Evolutionary conservation across 2,888 invertebrate genomes (phyloP).

Genomic region (Bursaphelenchus okinawaensis): DNA sequence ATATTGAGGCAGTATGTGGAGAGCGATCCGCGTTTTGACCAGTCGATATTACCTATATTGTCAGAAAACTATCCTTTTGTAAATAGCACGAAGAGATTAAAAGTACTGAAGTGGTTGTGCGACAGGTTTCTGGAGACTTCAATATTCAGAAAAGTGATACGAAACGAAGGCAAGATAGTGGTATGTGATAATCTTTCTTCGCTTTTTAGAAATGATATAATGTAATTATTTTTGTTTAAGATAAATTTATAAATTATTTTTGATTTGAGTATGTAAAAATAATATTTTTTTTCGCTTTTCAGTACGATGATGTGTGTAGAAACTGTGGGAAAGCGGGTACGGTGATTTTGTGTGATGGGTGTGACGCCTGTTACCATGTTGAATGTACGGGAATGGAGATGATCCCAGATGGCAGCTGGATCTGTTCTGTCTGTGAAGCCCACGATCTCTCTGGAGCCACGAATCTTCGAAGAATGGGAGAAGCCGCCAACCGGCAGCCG

Average conservation of each 20-base stretch:
- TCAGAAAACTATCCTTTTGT: conserved; percentile 71
- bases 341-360: conserved; percentile 91
- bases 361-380: conserved; percentile 93
- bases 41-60: conserved; percentile 11
- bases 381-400: conserved; percentile 87
- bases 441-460: conserved; percentile 68
- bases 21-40: conserved; percentile 33
- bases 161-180: conserved; percentile 65
- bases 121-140: conserved; percentile 89
- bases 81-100: conserved; percentile 72
- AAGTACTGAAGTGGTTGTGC: conserved; percentile 70
- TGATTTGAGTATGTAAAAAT: not conserved
- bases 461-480: conserved; percentile 14
- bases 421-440: conserved; percentile 76
- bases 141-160: conserved; percentile 83
- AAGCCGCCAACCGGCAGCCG: conserved; percentile 73
- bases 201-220: too few relatives aligned
- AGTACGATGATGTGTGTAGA: conserved; percentile 61
- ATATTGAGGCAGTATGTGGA: conserved; percentile 40
- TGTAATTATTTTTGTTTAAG: too few relatives aligned
- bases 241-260: not conserved
- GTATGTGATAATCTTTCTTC: conserved; percentile 22
- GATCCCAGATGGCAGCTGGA: conserved; percentile 88
- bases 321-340: conserved; percentile 67
- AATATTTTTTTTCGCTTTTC: conserved; percentile 37